phyloP scores from a whole-genome alignment of 2,888 invertebrate species.

The Pristionchus mayeri region DNA sequence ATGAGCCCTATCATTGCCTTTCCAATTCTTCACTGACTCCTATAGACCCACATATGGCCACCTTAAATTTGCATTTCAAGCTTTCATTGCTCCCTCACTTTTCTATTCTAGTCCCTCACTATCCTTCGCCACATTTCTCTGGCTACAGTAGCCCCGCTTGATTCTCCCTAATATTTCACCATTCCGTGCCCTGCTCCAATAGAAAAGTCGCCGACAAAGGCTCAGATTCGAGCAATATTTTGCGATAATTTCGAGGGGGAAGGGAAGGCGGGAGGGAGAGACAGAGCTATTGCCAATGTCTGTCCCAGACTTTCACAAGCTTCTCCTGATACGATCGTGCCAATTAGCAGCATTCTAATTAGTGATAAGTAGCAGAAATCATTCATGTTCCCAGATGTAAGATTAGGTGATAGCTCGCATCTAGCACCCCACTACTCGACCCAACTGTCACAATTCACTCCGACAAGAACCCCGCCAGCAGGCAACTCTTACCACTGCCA shows the following conservation, averaged over 20 bases:
- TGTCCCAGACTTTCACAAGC: background rate
- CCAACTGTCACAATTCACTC: background rate
- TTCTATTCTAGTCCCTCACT: too few species aligned
- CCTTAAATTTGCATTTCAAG: too few species aligned
- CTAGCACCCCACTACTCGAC: background rate
- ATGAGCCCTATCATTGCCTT: too few species aligned
- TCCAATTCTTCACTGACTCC: too few species aligned
- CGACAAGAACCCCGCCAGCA: too few species aligned
- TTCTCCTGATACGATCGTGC: too few species aligned
- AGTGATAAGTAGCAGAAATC: too few species aligned
- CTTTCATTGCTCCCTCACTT: too few species aligned
- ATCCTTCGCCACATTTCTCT: background rate
- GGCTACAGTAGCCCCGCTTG: conserved; percentile 10
- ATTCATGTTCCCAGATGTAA: background rate
- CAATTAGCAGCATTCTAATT: too few species aligned
- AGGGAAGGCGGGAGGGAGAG: background rate
- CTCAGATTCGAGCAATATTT: conserved; percentile 34
- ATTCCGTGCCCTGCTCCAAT: conserved; percentile 8
- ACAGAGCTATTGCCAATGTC: background rate
- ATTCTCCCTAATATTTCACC: conserved; percentile 14
- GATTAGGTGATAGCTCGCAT: background rate
- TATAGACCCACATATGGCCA: too few species aligned
- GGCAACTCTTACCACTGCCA: background rate
- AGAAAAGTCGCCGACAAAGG: conserved; percentile 36
- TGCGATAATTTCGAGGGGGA: conserved; percentile 21